Conservation (phyloP, 2,888 invertebrate species). For the Thecophora atra region DNA sequence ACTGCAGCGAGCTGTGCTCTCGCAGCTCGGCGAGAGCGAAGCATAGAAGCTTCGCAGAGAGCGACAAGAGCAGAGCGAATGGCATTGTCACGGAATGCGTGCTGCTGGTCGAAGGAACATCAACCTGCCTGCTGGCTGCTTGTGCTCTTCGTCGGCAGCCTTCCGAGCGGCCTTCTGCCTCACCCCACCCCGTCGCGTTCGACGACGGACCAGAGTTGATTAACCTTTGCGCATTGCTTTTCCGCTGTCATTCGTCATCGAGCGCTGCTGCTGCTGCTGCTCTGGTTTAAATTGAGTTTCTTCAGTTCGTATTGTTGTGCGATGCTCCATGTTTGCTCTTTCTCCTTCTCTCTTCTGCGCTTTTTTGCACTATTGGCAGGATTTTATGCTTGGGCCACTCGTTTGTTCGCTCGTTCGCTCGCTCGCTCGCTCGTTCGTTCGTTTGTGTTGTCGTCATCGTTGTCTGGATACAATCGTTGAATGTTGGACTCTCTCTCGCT, state of each 20-base stretch:
- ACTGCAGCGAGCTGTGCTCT: not conserved
- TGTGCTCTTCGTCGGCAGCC: constrained; percentile 24
- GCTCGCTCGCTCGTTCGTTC: too few species aligned
- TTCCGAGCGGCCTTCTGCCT: constrained; percentile 33
- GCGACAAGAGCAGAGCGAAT: constrained; percentile 46
- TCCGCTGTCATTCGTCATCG: constrained; percentile 57
- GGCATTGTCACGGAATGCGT: constrained; percentile 56
- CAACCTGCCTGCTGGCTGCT: constrained; percentile 41
- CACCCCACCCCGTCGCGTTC: constrained; percentile 16
- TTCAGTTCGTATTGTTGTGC: not conserved
- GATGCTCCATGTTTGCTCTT: constrained; percentile 11
- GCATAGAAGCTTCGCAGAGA: not conserved
- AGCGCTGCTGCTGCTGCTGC: constrained; percentile 43
- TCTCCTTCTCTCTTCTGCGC: constrained; percentile 37
- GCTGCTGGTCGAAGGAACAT: constrained; percentile 36
- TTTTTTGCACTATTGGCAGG: constrained; percentile 50
- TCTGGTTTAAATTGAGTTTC: constrained; percentile 55
- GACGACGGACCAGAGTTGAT: constrained; percentile 54
- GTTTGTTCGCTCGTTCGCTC: constrained; percentile 36
- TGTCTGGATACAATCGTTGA: constrained; percentile 33
- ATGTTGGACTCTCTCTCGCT: not conserved
- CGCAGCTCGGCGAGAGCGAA: not conserved
- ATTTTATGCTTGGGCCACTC: constrained; percentile 22
- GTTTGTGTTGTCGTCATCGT: constrained; percentile 12
- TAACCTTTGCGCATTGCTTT: constrained; percentile 63